Evolutionary conservation across 2,113 vertebrate genomes (phyloP).

Genomic region (Delphinapterus leucas): DNA sequence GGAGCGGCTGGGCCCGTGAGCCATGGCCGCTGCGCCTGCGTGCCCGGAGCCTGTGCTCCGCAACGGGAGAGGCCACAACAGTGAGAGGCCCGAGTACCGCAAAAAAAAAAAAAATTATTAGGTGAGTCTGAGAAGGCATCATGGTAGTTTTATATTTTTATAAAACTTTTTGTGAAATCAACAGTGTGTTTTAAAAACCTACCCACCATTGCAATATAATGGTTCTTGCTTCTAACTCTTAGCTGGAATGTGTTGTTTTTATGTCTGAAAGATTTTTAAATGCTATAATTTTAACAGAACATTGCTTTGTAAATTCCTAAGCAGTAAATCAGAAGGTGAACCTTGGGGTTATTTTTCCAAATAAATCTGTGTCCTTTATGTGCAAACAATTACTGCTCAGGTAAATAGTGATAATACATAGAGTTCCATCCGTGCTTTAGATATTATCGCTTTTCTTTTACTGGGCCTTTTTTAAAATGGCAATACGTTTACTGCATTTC

Average conservation of each 20-base stretch:
- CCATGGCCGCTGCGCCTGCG: no score
- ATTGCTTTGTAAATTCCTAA: background rate
- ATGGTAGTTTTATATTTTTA: background rate
- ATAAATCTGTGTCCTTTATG: background rate
- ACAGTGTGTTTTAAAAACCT: background rate
- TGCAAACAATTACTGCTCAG: background rate
- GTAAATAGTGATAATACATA: background rate
- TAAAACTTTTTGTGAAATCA: background rate
- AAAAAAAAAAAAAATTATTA: background rate
- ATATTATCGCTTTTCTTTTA: background rate
- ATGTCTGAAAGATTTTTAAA: background rate
- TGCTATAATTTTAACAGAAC: background rate
- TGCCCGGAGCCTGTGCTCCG: no score
- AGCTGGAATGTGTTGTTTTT: background rate
- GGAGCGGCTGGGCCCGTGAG: no score
- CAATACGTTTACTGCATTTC: background rate
- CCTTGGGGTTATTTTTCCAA: background rate
- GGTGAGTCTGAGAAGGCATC: background rate
- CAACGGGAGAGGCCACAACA: no score
- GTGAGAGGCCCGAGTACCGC: no score
- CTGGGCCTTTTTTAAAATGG: background rate
- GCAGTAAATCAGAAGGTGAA: background rate
- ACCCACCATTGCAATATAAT: background rate
- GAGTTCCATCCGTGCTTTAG: background rate
- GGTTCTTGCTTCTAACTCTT: constrained; percentile 2